Conservation (phyloP, 2,888 invertebrate species). For the Villa cingulata region DNA sequence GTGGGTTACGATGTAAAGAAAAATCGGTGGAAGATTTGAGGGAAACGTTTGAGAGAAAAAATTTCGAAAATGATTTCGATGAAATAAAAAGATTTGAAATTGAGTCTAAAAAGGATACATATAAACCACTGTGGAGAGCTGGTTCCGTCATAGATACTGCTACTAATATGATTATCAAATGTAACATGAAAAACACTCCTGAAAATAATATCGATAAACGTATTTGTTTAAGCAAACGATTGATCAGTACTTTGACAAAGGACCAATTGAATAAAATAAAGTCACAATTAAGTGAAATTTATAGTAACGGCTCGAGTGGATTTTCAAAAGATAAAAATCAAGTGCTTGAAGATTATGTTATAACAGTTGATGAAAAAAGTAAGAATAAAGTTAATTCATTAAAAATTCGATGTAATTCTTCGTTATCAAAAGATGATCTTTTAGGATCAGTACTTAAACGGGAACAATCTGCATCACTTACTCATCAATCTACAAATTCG, state of each 20-base stretch:
- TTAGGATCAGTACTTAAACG: slow-evolving; percentile 27
- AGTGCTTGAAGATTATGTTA: slow-evolving; percentile 41
- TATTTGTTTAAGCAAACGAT: slow-evolving; percentile 54
- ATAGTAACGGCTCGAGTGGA: slow-evolving; percentile 41
- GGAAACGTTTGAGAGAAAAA: slow-evolving; percentile 56
- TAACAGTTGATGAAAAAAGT: slow-evolving; percentile 40
- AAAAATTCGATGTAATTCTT: slow-evolving; percentile 46
- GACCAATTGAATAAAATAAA: slow-evolving; percentile 71
- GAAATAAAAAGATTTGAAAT: slow-evolving; percentile 35
- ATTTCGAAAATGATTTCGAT: slow-evolving; percentile 40
- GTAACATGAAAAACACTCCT: slow-evolving; percentile 34
- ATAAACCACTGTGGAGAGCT: slow-evolving; percentile 73
- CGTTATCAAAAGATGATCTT: slow-evolving; percentile 37
- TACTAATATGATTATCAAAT: slow-evolving; percentile 50
- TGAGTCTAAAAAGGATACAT: slow-evolving; percentile 47
- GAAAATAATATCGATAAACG: slow-evolving; percentile 36
- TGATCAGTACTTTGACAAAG: slow-evolving; percentile 73
- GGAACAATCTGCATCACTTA: slow-evolving; percentile 21
- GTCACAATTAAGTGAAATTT: slow-evolving; percentile 67
- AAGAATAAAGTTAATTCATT: slow-evolving; percentile 31
- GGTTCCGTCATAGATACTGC: slow-evolving; percentile 71
- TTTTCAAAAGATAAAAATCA: slow-evolving; percentile 28
- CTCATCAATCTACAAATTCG: slow-evolving; percentile 17
- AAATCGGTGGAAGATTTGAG: slow-evolving; percentile 78
- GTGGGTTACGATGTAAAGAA: slow-evolving; percentile 66